Evolutionary conservation across 2,113 vertebrate genomes (phyloP), one percentile per base, ranked within the genome.

Genomic region (Chlorodrepanis virens): DNA sequence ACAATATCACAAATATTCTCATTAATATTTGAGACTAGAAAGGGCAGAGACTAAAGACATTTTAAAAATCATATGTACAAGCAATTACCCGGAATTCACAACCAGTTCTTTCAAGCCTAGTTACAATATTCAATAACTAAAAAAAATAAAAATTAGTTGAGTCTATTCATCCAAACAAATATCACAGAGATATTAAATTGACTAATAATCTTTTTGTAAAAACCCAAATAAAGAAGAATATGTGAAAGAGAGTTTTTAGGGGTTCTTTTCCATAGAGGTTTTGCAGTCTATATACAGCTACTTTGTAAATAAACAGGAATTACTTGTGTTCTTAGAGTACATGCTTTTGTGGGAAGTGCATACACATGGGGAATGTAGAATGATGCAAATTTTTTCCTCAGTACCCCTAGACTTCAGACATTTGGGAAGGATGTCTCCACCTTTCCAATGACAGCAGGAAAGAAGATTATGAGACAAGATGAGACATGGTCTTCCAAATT

Each of bases 321-420:
- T 53, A 47, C 9, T 69, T 9, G 5, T n/a, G 9, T 21, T 86
- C 31, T 78, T 21, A 4, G 52, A 53, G 10, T 22, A n/a, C 5
- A 2, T 11, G 19, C 3, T 60, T 5, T 77, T 49, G 4, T 20
- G 22, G 39, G 25, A 85, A 87, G 57, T 7, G 5, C 2, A 0
- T 10, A 24, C 0, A 1, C 25, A 65, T 4, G 7, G 4, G 14
- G 19, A 75, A 39, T 12, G 1, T 2, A 40, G 40, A 83, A 18
- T 0, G 2, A 74, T 28, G 8, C 7, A n/a, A 40, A 2, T 60
- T 93, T 75, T 84, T 28, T 37, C 42, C 57, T 29, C 44, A 68
- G 5, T 56, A 82, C 27, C 9, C n/a, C 16, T 22, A 50, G 23
- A 65, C 3, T 70, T 57, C 25, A 80, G 27, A 24, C 2, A 13